These are phyloP conservation scores for Chroicocephalus ridibundus DNA, from an alignment of 2,113 vertebrate species.

Conservation along the genomic window DNA sequence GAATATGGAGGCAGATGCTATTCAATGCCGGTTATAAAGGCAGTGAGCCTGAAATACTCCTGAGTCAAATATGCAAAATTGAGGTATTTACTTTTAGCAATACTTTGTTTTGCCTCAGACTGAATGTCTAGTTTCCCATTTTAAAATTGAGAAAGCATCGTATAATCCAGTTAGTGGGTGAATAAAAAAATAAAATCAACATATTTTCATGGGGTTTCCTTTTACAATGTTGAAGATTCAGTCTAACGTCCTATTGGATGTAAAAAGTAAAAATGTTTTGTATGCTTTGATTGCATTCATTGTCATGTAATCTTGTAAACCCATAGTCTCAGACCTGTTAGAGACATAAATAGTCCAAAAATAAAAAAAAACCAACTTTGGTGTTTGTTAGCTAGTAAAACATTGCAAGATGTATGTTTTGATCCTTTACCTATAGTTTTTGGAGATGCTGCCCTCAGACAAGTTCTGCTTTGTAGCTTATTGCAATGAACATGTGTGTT, in stretches of 20 bases:
- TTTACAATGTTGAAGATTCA: neutral
- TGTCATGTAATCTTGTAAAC: neutral
- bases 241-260: neutral
- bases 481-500: neutral
- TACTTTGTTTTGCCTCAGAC: neutral
- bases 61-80: neutral
- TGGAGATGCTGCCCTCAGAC: neutral
- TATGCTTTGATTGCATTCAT: neutral
- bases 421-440: neutral
- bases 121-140: neutral
- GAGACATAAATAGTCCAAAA: neutral
- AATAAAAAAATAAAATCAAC: neutral
- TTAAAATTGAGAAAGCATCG: neutral
- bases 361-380: neutral
- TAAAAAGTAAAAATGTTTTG: neutral
- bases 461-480: neutral
- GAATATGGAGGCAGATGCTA: neutral
- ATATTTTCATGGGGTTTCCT: neutral
- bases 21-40: neutral
- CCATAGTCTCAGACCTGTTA: neutral
- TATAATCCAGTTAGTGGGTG: neutral
- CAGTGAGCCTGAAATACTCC: neutral
- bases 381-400: neutral
- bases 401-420: neutral
- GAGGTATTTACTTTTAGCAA: neutral